These are phyloP conservation scores for Microcebus jonahi DNA, from an alignment of 2,113 vertebrate genomes.

Conservation along the genomic window DNA sequence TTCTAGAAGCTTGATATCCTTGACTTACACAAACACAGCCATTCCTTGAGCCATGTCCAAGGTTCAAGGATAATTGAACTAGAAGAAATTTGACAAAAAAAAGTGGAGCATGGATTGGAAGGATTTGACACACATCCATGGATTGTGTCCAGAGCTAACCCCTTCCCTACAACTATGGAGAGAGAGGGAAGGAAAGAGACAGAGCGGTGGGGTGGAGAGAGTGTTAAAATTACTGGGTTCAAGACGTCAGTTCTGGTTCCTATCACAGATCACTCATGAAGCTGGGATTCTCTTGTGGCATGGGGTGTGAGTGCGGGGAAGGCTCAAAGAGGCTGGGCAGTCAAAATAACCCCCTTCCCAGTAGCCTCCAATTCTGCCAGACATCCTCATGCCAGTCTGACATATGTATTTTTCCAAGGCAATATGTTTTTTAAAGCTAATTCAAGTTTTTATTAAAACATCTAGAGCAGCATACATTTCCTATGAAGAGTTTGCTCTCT, in stretches of 20 bases:
- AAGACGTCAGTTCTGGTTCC: background rate
- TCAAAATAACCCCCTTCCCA: background rate
- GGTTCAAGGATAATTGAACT: background rate
- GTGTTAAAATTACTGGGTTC: background rate
- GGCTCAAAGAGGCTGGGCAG: background rate
- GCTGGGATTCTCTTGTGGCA: background rate
- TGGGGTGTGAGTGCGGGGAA: background rate
- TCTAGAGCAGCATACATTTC: background rate
- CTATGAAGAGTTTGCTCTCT: background rate
- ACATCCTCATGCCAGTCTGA: background rate
- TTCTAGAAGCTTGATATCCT: background rate
- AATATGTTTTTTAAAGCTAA: background rate
- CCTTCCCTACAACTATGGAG: background rate
- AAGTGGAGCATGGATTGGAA: too few relatives aligned
- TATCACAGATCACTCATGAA: background rate
- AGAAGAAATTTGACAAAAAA: background rate
- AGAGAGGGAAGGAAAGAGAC: background rate
- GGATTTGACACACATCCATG: background rate
- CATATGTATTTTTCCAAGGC: background rate
- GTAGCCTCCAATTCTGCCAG: too few relatives aligned
- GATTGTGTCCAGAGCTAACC: background rate
- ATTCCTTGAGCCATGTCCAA: background rate
- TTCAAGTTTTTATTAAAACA: background rate
- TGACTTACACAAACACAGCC: background rate
- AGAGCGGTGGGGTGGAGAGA: accelerated